Conservation (phyloP, 2,888 invertebrate species). For the Harmothoe impar region DNA sequence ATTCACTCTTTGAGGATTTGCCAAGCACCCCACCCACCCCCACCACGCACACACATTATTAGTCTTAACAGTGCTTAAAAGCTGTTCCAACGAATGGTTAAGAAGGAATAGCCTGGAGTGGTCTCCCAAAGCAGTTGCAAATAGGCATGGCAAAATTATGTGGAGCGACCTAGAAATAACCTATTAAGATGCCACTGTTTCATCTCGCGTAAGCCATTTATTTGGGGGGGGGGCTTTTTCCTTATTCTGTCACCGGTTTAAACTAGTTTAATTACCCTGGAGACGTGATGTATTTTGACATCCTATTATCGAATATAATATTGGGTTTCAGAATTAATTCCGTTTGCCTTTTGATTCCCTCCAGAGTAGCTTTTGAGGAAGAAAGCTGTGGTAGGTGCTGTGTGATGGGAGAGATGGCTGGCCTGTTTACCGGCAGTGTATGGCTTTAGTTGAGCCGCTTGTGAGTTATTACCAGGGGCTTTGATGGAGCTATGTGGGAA, state of each 20-base stretch:
- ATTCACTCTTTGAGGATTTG: neutral
- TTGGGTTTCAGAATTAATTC: slow-evolving; percentile 28
- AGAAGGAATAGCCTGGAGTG: neutral
- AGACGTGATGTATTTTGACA: slow-evolving; percentile 5
- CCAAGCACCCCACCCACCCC: neutral
- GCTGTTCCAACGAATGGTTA: neutral
- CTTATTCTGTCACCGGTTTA: neutral
- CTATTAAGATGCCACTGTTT: slow-evolving; percentile 29
- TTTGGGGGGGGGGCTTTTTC: neutral
- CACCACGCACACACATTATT: too few relatives aligned
- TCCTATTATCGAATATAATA: slow-evolving; percentile 23
- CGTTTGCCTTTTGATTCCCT: neutral
- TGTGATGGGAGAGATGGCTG: neutral
- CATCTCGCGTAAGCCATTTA: neutral
- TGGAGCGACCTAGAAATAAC: neutral
- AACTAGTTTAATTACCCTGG: slow-evolving; percentile 7
- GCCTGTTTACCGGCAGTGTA: too few relatives aligned
- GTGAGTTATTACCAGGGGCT: too few relatives aligned
- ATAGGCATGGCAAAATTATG: neutral
- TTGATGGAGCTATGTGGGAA: too few relatives aligned
- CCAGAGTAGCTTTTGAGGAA: neutral
- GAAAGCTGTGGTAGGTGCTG: neutral
- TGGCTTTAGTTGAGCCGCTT: too few relatives aligned
- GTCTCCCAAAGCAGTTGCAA: neutral
- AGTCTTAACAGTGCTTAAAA: neutral